Evolutionary conservation across 2,113 vertebrate species (phyloP).

Genomic region (Saguinus midas): DNA sequence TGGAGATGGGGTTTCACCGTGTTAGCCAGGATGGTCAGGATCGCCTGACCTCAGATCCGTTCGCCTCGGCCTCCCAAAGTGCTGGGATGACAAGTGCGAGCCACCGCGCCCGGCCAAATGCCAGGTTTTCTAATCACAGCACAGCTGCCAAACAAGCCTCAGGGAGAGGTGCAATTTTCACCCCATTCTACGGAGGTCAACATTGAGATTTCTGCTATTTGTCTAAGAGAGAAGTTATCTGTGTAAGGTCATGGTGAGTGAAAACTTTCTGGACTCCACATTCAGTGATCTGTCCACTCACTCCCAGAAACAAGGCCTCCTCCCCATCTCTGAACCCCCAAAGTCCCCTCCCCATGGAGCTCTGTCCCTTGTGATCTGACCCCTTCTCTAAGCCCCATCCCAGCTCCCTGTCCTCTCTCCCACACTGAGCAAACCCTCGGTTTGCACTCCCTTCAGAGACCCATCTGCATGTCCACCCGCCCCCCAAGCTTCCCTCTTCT

Average conservation of each 20-base stretch:
- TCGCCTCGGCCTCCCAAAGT: too few relatives aligned
- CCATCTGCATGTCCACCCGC: too few relatives aligned
- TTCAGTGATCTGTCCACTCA: background rate
- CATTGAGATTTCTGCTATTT: background rate
- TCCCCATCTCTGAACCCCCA: background rate
- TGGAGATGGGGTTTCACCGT: too few relatives aligned
- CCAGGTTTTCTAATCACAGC: background rate
- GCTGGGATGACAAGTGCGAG: too few relatives aligned
- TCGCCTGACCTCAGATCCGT: too few relatives aligned
- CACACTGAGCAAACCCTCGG: too few relatives aligned
- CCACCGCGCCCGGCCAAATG: accelerated
- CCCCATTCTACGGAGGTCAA: background rate
- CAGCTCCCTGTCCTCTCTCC: background rate
- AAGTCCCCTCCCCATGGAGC: background rate
- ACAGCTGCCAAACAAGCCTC: background rate
- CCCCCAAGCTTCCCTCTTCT: background rate
- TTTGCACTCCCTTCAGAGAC: too few relatives aligned
- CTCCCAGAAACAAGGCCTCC: background rate
- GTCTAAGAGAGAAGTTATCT: background rate
- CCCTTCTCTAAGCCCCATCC: background rate
- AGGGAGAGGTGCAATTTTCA: background rate
- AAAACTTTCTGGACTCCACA: background rate
- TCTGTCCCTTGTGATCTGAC: background rate
- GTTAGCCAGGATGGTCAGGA: too few relatives aligned
- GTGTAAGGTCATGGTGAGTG: background rate